Conservation (phyloP, 1,140 invertebrate genomes). For the Panagrolaimus sp. region DNA sequence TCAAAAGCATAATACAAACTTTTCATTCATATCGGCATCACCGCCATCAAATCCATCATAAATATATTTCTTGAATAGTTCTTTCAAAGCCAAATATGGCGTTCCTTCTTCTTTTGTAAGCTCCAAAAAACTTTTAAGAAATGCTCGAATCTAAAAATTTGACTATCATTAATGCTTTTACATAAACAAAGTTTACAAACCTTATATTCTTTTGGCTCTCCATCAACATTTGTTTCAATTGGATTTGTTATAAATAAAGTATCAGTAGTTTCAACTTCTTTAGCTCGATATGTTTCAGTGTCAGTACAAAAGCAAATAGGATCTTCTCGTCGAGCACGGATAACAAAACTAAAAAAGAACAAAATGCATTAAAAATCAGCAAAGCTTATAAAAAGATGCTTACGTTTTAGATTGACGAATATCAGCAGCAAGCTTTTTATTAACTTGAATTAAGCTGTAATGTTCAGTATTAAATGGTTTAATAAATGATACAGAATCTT, state of each 20-base stretch:
- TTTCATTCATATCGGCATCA: background rate
- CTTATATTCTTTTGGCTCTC: background rate
- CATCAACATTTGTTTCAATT: background rate
- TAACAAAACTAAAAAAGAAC: background rate
- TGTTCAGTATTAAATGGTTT: background rate
- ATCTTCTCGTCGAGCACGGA: background rate
- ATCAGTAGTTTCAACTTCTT: conserved; percentile 7
- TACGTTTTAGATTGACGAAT: conserved; percentile 8
- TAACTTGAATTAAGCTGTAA: background rate
- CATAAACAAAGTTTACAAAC: background rate
- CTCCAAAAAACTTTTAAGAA: background rate
- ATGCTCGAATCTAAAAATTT: background rate
- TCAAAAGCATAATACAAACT: no score
- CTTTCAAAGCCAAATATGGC: background rate
- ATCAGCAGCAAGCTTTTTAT: conserved; percentile 5
- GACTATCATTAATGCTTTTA: no score
- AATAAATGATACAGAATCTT: background rate
- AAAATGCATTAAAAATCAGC: background rate
- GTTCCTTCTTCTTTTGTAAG: conserved; percentile 1
- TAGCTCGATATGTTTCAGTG: background rate
- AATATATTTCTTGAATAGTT: background rate
- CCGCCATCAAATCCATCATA: background rate
- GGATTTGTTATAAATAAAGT: background rate
- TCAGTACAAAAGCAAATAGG: background rate
- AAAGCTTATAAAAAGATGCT: background rate